A percentile compares a stretch with the other conserved stretches of the same genome.
Evolutionary conservation across 1,140 invertebrate genomes (phyloP).

Genomic region (Helicorthomorpha holstii): DNA sequence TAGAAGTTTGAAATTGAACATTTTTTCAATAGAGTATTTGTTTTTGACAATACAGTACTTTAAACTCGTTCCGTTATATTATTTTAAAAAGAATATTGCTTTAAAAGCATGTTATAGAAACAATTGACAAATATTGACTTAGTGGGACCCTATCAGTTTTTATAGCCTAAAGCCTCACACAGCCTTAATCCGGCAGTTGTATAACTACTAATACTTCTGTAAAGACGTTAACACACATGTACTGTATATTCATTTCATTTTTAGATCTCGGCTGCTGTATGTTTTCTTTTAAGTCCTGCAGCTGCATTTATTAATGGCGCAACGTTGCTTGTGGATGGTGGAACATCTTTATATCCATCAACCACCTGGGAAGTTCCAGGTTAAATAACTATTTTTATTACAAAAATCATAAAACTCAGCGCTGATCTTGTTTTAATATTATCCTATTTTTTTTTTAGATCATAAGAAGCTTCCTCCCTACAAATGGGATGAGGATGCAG

Average conservation of each 20-base stretch:
- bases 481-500: not conserved
- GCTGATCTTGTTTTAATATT: not conserved
- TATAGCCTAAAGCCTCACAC: too few species aligned
- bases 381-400: not conserved
- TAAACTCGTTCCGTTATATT: too few species aligned
- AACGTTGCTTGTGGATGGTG: slow-evolving; percentile 31
- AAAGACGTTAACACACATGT: not conserved
- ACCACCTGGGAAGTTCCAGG: not conserved
- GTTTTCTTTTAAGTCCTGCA: slow-evolving; percentile 32
- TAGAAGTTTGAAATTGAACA: too few species aligned
- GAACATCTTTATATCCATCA: slow-evolving; percentile 18
- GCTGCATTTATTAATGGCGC: slow-evolving; percentile 31
- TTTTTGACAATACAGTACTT: too few species aligned
- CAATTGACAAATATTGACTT: too few species aligned
- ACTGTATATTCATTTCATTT: slow-evolving; percentile 10
- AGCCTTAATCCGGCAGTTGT: not conserved
- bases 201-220: not conserved
- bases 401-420: not conserved
- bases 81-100: too few species aligned
- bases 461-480: not conserved
- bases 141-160: too few species aligned
- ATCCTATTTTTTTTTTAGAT: not conserved
- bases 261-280: slow-evolving; percentile 30
- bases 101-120: too few species aligned
- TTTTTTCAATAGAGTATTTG: too few species aligned